Conservation (phyloP, 2,888 invertebrate species). For the Lasioglossum oenotherae region DNA sequence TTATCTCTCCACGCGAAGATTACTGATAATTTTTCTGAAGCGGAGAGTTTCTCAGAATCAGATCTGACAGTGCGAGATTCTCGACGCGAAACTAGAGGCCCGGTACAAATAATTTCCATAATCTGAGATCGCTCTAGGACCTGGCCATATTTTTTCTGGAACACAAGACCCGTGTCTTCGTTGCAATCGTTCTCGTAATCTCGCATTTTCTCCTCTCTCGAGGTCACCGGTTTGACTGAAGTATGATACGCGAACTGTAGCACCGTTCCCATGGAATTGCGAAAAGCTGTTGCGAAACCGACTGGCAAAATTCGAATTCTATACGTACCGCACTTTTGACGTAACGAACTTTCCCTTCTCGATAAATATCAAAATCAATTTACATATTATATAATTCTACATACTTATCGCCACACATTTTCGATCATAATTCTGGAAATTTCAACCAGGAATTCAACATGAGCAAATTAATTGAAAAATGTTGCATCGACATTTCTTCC, state of each 20-base stretch:
- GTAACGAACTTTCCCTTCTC: not conserved
- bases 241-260: not conserved
- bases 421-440: not conserved
- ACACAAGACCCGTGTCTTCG: slow-evolving; percentile 46
- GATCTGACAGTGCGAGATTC: slow-evolving; percentile 39
- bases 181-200: slow-evolving; percentile 61
- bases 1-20: slow-evolving; percentile 17
- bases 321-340: not conserved
- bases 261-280: not conserved
- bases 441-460: not conserved
- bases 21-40: slow-evolving; percentile 44
- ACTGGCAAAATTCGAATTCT: not conserved
- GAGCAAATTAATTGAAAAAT: not conserved
- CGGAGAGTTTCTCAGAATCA: slow-evolving; percentile 52
- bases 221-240: slow-evolving; percentile 18
- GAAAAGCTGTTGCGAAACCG: not conserved
- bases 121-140: slow-evolving; percentile 68
- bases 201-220: slow-evolving; percentile 39
- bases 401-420: not conserved
- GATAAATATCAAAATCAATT: not conserved
- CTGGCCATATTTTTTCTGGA: slow-evolving; percentile 61
- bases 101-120: slow-evolving; percentile 65
- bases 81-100: slow-evolving; percentile 31
- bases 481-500: not conserved
- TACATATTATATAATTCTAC: not conserved